A percentile compares a stretch with the other conserved stretches of the same genome.
phyloP scores from a whole-genome alignment of 2,888 invertebrate genomes.

The Cephus rjabovi region DNA sequence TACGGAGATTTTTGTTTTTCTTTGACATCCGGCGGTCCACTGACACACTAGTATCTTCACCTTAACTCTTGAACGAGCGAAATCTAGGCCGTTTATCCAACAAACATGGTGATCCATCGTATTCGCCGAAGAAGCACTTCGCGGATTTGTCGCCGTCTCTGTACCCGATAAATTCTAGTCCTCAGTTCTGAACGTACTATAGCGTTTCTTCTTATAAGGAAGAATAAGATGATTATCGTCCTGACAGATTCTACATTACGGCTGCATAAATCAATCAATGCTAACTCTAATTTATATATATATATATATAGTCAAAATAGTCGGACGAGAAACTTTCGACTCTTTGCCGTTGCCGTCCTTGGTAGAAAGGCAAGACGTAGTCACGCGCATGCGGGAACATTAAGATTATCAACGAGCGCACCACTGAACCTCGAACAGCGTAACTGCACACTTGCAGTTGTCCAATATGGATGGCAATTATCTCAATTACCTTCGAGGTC shows the following conservation, averaged over 20 bases:
- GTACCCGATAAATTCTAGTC: neutral
- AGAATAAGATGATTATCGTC: neutral
- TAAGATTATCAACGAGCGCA: constrained; percentile 8
- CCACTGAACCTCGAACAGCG: constrained; percentile 5
- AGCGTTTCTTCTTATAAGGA: neutral
- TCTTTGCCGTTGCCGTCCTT: neutral
- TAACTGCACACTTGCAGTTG: constrained; percentile 15
- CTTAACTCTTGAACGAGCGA: neutral
- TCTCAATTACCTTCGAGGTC: constrained; percentile 20
- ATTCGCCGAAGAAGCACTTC: constrained; percentile 1
- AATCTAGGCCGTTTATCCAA: constrained; percentile 1
- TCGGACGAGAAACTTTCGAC: neutral
- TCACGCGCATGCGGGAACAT: constrained; percentile 8
- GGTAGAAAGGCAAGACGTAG: constrained; percentile 16
- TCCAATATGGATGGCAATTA: constrained; percentile 16
- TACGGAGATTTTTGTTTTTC: neutral
- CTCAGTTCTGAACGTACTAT: neutral
- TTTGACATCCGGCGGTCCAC: neutral
- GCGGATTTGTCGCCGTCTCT: neutral
- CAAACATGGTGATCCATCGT: neutral
- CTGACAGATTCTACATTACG: neutral
- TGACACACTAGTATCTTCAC: neutral
- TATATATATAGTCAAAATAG: neutral
- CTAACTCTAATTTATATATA: neutral
- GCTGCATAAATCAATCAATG: neutral